Percentiles rank a stretch among this genome's conserved stretches.
phyloP scores from a whole-genome alignment of 1,140 invertebrate species.

The Physella acuta region DNA sequence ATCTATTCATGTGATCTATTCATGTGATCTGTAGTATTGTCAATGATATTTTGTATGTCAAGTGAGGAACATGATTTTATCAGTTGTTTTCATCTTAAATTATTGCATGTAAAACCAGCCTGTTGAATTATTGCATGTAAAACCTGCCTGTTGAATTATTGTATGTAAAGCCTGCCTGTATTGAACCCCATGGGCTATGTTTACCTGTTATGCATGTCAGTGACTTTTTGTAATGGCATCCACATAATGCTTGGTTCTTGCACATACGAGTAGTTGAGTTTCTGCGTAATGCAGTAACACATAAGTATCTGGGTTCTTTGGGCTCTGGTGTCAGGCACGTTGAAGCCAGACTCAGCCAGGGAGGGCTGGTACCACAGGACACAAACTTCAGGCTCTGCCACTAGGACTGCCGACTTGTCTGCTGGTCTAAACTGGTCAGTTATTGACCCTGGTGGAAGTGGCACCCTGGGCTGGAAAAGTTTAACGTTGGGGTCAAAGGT shows the following conservation, averaged over 20 bases:
- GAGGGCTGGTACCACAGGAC: slow-evolving; percentile 54
- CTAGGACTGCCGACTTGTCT: slow-evolving; percentile 37
- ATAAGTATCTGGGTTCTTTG: slow-evolving; percentile 40
- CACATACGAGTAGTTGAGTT: slow-evolving; percentile 26
- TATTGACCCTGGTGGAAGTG: slow-evolving; percentile 39
- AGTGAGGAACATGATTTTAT: too few species aligned
- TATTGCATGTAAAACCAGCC: too few species aligned
- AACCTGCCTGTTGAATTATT: too few species aligned
- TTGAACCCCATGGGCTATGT: too few species aligned
- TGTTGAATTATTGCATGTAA: too few species aligned
- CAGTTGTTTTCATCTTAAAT: too few species aligned
- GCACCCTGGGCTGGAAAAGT: slow-evolving; percentile 21
- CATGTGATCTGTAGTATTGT: too few species aligned
- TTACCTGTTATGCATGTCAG: slow-evolving; percentile 55
- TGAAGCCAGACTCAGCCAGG: slow-evolving; percentile 42
- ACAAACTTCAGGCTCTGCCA: slow-evolving; percentile 38
- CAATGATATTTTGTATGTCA: too few species aligned
- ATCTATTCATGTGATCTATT: too few species aligned
- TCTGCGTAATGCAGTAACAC: slow-evolving; percentile 41
- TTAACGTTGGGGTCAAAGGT: too few species aligned
- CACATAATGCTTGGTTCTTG: slow-evolving; percentile 38
- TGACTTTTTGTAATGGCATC: slow-evolving; percentile 49
- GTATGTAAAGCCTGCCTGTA: too few species aligned
- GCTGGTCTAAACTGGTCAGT: slow-evolving; percentile 32
- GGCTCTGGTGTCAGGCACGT: slow-evolving; percentile 34